Base-by-base conservation (phyloP, 2,113 vertebrate species). In the human region DNA sequence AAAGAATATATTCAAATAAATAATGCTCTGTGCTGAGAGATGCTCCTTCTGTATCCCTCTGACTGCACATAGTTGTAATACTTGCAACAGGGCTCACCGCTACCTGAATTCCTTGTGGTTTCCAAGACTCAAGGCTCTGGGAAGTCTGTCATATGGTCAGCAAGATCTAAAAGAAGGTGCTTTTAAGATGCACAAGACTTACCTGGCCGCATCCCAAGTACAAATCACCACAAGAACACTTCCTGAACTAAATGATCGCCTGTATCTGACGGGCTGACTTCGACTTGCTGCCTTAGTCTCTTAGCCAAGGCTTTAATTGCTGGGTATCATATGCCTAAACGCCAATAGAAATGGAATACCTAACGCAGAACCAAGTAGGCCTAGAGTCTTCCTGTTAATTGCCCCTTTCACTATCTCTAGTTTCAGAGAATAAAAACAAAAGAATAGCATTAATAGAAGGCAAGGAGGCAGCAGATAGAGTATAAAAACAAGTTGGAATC, bases 291-390 rank as follows among this genome's bases (percentile, higher is more conserved):
- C 76, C 90, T 85, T 78, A 70, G 66, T 95, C 85, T 93, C 81
- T 38, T 57, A 90, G 84, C 88, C 66, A 95, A 79, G 20, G 48
- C 68, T 95, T 92, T 90, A 98, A 98, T 70, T 93, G 96, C 50
- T 89, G 95, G 89, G 97, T 97, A 95, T 85, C 90, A 93, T 43
- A 76, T 84, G 78, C 81, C 86, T 97, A 97, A 98, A 96, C 75
- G 96, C 94, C 97, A 95, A 93, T 66, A 61, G 97, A 91, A 94
- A 97, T n/a, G 59, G 97, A 97, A 76, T 23, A 86, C 70, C 95
- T 68, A 97, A 95, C 32, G 80, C 8, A 70, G 92, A 84, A 97
- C 91, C 50, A 18, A 97, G 78, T 18, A 98, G 89, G 23, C 45
- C 38, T 59, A 57, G 68, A 2, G 40, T 89, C 17, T 88, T 97